phyloP scores from a whole-genome alignment of 1,140 invertebrate species.

The Drosophila azteca region DNA sequence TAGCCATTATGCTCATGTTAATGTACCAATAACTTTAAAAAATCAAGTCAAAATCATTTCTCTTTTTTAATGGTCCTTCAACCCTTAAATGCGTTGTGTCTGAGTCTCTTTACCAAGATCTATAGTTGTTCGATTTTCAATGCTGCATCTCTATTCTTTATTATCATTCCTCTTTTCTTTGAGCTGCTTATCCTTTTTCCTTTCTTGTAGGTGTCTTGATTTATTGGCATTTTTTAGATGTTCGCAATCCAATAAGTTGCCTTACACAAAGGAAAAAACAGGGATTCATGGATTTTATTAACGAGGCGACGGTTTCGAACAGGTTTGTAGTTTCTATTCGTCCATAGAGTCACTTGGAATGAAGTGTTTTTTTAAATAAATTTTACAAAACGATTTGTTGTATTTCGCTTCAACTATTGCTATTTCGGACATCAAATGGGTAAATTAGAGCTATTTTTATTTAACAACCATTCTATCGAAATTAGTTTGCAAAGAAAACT shows the following conservation, averaged over 20 bases:
- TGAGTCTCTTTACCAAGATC: slow-evolving; percentile 10
- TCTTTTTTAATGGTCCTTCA: slow-evolving; percentile 1
- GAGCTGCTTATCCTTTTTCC: slow-evolving; percentile 17
- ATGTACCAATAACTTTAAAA: not conserved
- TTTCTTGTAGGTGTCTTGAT: slow-evolving; percentile 18
- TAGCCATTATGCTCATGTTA: not conserved
- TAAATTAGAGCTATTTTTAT: slow-evolving; percentile 14
- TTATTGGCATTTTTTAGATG: slow-evolving; percentile 17
- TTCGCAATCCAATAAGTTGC: slow-evolving; percentile 6
- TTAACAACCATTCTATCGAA: slow-evolving; percentile 16
- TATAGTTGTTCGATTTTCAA: slow-evolving; percentile 27
- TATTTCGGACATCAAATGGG: slow-evolving; percentile 38
- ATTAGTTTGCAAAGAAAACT: slow-evolving; percentile 58
- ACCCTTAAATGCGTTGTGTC: not conserved
- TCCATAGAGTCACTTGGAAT: too few relatives aligned
- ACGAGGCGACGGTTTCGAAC: not conserved
- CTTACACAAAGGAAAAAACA: not conserved
- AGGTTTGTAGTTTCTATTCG: not conserved
- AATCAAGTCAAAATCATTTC: slow-evolving; percentile 14
- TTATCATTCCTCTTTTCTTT: not conserved
- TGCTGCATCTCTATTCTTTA: slow-evolving; percentile 4
- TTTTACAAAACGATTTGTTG: too few relatives aligned
- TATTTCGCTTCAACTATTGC: not conserved
- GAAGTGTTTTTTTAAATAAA: too few relatives aligned
- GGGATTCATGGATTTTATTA: not conserved